A percentile compares a stretch with the other conserved stretches of the same genome.
phyloP scores from a whole-genome alignment of 2,888 invertebrate species.

The Synanthedon formicaeformis region DNA sequence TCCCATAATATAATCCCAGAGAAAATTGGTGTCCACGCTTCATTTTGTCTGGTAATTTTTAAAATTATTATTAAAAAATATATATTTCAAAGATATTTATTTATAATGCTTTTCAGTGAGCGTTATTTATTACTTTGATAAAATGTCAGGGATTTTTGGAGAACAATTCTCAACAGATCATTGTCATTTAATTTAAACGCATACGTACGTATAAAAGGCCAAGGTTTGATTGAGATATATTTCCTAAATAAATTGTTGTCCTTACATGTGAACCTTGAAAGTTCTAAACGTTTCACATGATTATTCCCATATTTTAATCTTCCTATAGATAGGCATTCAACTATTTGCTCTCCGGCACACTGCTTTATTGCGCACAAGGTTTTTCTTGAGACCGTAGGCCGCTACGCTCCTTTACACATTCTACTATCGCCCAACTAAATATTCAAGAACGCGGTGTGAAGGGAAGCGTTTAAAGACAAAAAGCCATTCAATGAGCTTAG shows the following conservation, averaged over 20 bases:
- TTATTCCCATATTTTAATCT: background rate
- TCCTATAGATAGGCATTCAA: background rate
- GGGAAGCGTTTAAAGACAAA: background rate
- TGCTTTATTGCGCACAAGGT: constrained; percentile 6
- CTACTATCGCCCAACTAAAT: background rate
- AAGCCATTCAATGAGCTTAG: background rate
- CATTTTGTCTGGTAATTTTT: too few relatives aligned
- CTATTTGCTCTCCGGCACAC: background rate
- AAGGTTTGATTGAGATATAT: constrained; percentile 5
- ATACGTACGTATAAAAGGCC: constrained; percentile 6
- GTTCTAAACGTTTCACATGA: background rate
- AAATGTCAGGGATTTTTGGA: constrained; percentile 20
- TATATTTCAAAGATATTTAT: too few relatives aligned
- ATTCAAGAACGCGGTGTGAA: background rate
- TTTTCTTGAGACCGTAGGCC: constrained; percentile 7
- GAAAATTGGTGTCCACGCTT: too few relatives aligned
- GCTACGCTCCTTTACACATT: constrained; percentile 14
- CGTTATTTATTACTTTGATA: constrained; percentile 6
- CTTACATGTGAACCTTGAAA: background rate
- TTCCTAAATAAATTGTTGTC: background rate
- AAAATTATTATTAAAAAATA: too few relatives aligned
- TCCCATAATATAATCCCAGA: too few relatives aligned
- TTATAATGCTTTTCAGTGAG: background rate
- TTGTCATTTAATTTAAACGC: constrained; percentile 7
- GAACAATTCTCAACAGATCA: constrained; percentile 5